Evolutionary conservation across 2,797 vertebrate species (phyloP).

Genomic region (Chaunax sp.): DNA sequence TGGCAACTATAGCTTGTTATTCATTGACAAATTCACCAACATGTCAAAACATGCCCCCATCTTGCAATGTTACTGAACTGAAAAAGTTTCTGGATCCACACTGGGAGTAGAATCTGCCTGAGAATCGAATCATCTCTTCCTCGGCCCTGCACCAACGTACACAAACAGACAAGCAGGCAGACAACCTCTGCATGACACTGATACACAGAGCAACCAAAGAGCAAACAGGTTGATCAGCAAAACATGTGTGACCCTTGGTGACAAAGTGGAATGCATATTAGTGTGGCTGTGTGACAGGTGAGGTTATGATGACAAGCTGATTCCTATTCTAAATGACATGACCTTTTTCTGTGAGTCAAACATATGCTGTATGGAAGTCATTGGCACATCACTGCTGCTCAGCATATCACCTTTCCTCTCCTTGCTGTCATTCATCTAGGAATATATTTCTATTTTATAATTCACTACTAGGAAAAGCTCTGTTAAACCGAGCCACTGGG

Average conservation of each 20-base stretch:
- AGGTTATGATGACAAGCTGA: slow-evolving; percentile 66
- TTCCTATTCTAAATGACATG: slow-evolving; percentile 76
- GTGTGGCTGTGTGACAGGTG: slow-evolving; percentile 74
- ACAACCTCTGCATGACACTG: too few relatives aligned
- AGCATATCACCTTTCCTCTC: slow-evolving; percentile 58
- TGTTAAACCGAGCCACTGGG: slow-evolving; percentile 44
- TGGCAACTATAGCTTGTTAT: too few relatives aligned
- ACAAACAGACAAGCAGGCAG: too few relatives aligned
- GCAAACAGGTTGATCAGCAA: slow-evolving; percentile 17
- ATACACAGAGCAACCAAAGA: not conserved
- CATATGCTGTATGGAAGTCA: slow-evolving; percentile 77
- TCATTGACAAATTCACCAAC: too few relatives aligned
- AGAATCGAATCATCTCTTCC: too few relatives aligned
- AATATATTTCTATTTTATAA: slow-evolving; percentile 30
- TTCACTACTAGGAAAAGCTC: slow-evolving; percentile 26
- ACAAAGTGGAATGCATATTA: slow-evolving; percentile 55
- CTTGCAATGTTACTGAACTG: too few relatives aligned
- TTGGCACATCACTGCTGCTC: slow-evolving; percentile 64
- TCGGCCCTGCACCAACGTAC: too few relatives aligned
- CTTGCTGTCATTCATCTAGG: slow-evolving; percentile 33
- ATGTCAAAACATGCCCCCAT: too few relatives aligned
- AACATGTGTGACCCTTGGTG: slow-evolving; percentile 13
- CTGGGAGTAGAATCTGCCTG: too few relatives aligned
- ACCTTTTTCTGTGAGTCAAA: slow-evolving; percentile 85
- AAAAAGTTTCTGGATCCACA: too few relatives aligned